Evolutionary conservation across 2,888 invertebrate species (phyloP).

Genomic region (Oxystoma pomonae): DNA sequence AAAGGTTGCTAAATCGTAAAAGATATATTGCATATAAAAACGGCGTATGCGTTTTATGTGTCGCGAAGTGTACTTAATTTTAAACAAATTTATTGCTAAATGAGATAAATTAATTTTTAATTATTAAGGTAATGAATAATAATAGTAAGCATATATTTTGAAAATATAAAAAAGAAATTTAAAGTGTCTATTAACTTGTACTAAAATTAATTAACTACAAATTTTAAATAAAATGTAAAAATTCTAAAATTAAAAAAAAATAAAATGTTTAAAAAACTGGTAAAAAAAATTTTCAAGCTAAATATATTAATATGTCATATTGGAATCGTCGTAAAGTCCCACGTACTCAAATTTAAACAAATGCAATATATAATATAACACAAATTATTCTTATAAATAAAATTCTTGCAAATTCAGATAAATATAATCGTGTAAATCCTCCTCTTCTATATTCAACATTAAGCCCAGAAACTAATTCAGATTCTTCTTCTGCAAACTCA

Average conservation of each 20-base stretch:
- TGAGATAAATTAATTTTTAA: background rate
- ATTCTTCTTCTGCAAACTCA: background rate
- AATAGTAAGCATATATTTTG: background rate
- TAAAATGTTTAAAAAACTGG: no score
- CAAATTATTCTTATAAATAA: no score
- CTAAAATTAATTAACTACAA: no score
- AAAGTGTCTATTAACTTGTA: no score
- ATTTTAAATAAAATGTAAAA: background rate
- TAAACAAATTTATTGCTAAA: background rate
- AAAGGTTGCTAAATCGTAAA: no score
- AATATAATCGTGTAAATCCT: background rate
- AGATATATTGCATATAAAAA: no score
- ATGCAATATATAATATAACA: no score
- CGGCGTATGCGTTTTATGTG: no score
- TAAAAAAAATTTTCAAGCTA: background rate
- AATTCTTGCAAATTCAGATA: background rate
- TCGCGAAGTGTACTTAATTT: background rate
- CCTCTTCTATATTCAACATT: background rate
- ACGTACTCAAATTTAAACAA: background rate
- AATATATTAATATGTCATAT: background rate
- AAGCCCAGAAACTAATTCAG: slow-evolving; percentile 1
- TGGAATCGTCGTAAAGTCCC: background rate
- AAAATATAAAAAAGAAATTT: no score
- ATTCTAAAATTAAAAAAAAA: background rate
- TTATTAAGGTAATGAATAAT: background rate